Evolutionary conservation across 2,113 vertebrate genomes (phyloP).

Genomic region (Rhombomys opimus): DNA sequence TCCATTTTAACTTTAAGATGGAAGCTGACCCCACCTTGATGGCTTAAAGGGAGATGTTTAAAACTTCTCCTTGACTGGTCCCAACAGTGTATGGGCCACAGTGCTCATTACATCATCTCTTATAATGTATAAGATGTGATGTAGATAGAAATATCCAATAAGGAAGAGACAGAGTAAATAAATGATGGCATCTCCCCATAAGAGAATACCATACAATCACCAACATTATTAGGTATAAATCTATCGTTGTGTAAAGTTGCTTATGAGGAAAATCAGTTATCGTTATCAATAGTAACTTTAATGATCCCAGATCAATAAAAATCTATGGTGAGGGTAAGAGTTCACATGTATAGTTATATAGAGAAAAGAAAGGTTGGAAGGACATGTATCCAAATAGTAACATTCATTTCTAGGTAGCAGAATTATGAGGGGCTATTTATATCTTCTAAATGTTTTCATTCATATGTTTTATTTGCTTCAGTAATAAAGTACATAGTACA

Average conservation of each 20-base stretch:
- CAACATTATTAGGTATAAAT: constrained; percentile 1
- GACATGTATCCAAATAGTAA: constrained; percentile 41
- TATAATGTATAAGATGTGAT: not conserved
- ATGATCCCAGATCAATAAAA: constrained; percentile 41
- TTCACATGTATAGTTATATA: constrained; percentile 29
- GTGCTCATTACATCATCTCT: not conserved
- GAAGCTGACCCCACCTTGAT: constrained; percentile 17
- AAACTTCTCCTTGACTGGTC: constrained; percentile 22
- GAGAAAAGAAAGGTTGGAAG: constrained; percentile 14
- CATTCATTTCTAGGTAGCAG: constrained; percentile 43
- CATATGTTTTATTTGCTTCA: not conserved
- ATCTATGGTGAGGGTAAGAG: not conserved
- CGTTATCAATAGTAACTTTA: constrained; percentile 18
- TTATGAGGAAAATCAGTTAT: not conserved
- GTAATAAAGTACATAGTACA: not conserved
- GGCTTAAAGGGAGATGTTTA: not conserved
- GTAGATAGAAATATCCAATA: not conserved
- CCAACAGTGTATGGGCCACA: not conserved
- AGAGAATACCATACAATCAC: not conserved
- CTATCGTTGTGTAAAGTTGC: not conserved
- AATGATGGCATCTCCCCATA: not conserved
- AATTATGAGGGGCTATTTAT: not conserved
- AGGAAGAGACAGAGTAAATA: not conserved
- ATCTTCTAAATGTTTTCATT: constrained; percentile 35
- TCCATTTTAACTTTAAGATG: constrained; percentile 24